These are phyloP conservation scores for Vombatus ursinus DNA, from an alignment of 2,113 vertebrate genomes.

Conservation along the genomic window DNA sequence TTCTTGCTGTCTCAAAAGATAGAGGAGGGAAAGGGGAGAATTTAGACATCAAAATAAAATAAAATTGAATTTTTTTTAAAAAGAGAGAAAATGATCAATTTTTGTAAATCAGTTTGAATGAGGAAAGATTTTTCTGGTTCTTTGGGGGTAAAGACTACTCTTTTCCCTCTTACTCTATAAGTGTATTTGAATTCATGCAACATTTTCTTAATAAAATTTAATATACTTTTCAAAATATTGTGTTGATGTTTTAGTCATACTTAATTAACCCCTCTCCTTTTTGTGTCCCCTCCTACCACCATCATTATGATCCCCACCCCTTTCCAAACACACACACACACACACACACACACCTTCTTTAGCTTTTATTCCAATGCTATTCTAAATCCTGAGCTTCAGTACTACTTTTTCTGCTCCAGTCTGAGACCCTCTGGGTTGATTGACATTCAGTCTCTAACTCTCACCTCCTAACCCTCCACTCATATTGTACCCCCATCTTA, in stretches of 20 bases:
- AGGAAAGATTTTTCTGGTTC: neutral
- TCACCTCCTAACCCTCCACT: neutral
- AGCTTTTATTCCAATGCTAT: neutral
- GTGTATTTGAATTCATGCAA: neutral
- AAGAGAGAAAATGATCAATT: neutral
- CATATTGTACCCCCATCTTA: neutral
- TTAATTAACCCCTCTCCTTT: neutral
- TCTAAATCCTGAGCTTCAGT: neutral
- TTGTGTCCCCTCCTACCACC: neutral
- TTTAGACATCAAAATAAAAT: too few species aligned
- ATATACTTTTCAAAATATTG: neutral
- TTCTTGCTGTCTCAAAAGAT: too few species aligned
- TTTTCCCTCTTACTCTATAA: neutral
- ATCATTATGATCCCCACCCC: neutral
- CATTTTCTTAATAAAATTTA: neutral
- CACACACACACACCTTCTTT: too few species aligned
- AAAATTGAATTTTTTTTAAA: too few species aligned
- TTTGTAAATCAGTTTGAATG: neutral
- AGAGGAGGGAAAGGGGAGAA: too few species aligned
- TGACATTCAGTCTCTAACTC: neutral
- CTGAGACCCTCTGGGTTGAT: neutral
- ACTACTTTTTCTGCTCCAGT: neutral
- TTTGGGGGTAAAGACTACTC: neutral
- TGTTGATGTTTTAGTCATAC: neutral
- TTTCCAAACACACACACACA: too few species aligned